A percentile compares a stretch with the other conserved stretches of the same genome.
These are phyloP conservation scores for Euphydryas editha DNA, from an alignment of 2,888 invertebrate genomes.

Conservation along the genomic window DNA sequence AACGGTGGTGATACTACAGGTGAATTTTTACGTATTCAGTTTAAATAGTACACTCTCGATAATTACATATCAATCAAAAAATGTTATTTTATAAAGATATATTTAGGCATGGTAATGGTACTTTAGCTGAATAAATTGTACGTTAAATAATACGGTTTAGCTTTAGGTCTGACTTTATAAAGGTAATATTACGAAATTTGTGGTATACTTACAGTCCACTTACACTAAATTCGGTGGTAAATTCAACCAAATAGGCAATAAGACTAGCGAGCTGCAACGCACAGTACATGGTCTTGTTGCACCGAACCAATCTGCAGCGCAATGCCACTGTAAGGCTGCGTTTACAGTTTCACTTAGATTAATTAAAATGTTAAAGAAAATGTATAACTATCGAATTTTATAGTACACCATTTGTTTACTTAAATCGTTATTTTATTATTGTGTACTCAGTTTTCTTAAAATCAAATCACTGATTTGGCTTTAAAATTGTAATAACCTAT, in stretches of 20 bases:
- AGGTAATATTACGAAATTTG: constrained; percentile 46
- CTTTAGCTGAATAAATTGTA: neutral
- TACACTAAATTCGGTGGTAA: constrained; percentile 60
- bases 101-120: too few relatives aligned
- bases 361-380: constrained; percentile 1
- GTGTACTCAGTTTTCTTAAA: too few relatives aligned
- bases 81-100: too few relatives aligned
- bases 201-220: constrained; percentile 47
- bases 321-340: constrained; percentile 50
- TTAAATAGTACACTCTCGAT: too few relatives aligned
- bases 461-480: too few relatives aligned
- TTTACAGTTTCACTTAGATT: constrained; percentile 42
- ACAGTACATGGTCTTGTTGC: constrained; percentile 68
- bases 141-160: neutral
- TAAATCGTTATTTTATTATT: too few relatives aligned
- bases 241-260: constrained; percentile 68
- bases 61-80: too few relatives aligned
- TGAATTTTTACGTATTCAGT: too few relatives aligned
- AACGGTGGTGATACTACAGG: too few relatives aligned
- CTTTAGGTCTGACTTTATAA: constrained; percentile 20
- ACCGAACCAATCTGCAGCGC: constrained; percentile 60
- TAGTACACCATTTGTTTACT: neutral
- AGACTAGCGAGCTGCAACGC: constrained; percentile 54
- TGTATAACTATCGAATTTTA: neutral
- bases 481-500: too few relatives aligned